Percentiles rank a stretch among this genome's conserved stretches.
These are phyloP conservation scores for Spea multiplicata DNA, from an alignment of 2,113 vertebrate genomes.

Conservation along the genomic window DNA sequence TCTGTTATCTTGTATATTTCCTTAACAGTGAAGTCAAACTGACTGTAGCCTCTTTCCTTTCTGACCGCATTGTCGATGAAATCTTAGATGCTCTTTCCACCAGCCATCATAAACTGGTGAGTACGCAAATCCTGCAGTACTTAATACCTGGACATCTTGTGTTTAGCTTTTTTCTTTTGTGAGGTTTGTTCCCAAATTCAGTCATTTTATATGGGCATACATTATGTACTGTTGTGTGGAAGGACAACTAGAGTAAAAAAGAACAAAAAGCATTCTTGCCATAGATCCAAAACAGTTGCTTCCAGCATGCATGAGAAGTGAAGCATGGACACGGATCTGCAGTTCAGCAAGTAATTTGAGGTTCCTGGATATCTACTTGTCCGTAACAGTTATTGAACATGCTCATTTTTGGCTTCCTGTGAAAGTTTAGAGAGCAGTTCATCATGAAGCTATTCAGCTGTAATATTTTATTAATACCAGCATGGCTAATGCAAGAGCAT, in stretches of 20 bases:
- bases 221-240: no score
- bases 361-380: no score
- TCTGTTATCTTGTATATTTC: slow-evolving; percentile 51
- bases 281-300: no score
- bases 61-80: slow-evolving; percentile 95
- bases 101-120: slow-evolving; percentile 86
- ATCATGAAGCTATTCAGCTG: not conserved
- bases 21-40: slow-evolving; percentile 88
- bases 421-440: not conserved
- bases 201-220: no score
- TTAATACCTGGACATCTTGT: no score
- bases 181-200: no score
- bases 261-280: no score
- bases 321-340: no score
- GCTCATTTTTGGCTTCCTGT: not conserved
- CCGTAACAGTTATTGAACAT: no score
- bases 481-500: not conserved
- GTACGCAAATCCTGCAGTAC: slow-evolving; percentile 43
- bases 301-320: no score
- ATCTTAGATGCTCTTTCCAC: slow-evolving; percentile 87
- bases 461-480: not conserved
- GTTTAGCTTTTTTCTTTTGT: not conserved
- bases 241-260: no score
- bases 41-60: slow-evolving; percentile 93
- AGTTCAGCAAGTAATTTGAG: no score